phyloP scores from a whole-genome alignment of 2,888 invertebrate genomes.

The Stomorhina lunata region DNA sequence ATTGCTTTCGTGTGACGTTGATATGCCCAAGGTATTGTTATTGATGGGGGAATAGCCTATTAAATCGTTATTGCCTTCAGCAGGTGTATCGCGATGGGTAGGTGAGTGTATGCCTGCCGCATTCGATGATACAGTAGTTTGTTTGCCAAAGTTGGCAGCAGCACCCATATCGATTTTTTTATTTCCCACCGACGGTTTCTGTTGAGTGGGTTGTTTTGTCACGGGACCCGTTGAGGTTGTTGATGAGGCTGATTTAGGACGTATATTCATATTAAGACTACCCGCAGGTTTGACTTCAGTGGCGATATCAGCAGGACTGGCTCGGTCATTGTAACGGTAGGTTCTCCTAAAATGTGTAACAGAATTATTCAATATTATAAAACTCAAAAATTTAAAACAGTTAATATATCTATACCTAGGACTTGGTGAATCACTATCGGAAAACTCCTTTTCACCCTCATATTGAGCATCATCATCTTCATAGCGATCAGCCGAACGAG shows the following conservation, averaged over 20 bases:
- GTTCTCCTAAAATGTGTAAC: conserved; percentile 70
- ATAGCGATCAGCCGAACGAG: conserved; percentile 75
- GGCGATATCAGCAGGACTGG: conserved; percentile 76
- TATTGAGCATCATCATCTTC: conserved; percentile 82
- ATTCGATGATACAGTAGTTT: conserved; percentile 69
- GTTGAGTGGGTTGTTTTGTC: conserved; percentile 81
- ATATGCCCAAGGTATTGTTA: conserved; percentile 66
- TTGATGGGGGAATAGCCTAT: conserved; percentile 68
- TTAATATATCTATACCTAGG: conserved; percentile 75
- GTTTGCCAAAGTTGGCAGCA: conserved; percentile 85
- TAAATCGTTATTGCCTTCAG: conserved; percentile 71
- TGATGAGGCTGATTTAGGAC: conserved; percentile 70
- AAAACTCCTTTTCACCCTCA: conserved; percentile 85
- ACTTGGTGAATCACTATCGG: conserved; percentile 83
- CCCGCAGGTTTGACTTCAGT: conserved; percentile 73
- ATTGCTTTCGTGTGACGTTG: conserved; percentile 67
- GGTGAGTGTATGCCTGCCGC: conserved; percentile 79
- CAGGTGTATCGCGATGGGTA: conserved; percentile 79
- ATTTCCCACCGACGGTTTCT: conserved; percentile 76
- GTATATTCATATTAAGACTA: conserved; percentile 75
- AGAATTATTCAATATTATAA: not conserved
- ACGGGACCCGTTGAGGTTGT: conserved; percentile 73
- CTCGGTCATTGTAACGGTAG: conserved; percentile 79
- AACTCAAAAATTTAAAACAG: not conserved
- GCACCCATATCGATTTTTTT: conserved; percentile 85